These are phyloP conservation scores for Ferrisia virgata DNA, from an alignment of 2,888 invertebrate genomes.

Conservation along the genomic window DNA sequence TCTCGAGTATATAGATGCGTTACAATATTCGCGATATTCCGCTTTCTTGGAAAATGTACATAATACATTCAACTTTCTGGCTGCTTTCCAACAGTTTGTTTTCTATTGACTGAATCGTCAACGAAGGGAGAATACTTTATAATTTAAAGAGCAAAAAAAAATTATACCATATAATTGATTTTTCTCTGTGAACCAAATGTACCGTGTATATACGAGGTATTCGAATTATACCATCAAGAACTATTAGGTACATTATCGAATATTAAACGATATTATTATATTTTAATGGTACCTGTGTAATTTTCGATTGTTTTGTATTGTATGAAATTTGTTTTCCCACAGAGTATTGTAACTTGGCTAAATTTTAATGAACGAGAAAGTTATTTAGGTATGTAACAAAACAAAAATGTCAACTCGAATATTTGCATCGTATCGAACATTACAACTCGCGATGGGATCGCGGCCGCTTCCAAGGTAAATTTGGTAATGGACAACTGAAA, in stretches of 20 bases:
- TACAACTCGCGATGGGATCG: too few relatives aligned
- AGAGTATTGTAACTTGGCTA: neutral
- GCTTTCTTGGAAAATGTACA: neutral
- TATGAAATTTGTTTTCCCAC: neutral
- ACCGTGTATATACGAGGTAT: neutral
- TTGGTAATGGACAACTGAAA: neutral
- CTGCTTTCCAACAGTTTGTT: neutral
- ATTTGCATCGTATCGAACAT: too few relatives aligned
- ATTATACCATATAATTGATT: neutral
- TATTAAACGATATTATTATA: neutral
- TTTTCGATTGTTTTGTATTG: neutral
- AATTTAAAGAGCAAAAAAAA: neutral
- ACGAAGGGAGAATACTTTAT: neutral
- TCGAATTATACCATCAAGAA: neutral
- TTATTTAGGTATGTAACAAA: neutral
- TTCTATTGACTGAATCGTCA: neutral
- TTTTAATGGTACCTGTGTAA: neutral
- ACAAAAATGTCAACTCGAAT: neutral
- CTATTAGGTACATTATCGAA: too few relatives aligned
- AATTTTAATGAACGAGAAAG: neutral
- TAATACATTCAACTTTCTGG: neutral
- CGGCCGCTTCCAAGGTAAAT: neutral
- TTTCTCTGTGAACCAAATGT: neutral
- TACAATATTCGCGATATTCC: neutral
- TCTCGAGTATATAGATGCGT: neutral